A percentile compares a stretch with the other conserved stretches of the same genome.
Conservation (phyloP, 1,140 invertebrate genomes). For the Chrysopa pallens region DNA sequence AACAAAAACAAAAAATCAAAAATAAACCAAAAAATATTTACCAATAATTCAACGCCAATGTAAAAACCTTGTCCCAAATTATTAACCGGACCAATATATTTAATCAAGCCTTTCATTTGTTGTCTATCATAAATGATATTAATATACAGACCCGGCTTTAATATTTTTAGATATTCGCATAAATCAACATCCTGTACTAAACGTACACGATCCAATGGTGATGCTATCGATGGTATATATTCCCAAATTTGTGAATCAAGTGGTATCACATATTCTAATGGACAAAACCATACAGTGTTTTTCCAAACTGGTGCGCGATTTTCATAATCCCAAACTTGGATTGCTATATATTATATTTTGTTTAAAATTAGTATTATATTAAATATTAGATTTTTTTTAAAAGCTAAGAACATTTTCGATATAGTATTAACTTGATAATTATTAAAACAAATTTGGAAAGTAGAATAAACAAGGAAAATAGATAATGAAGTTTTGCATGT, state of each 20-base stretch:
- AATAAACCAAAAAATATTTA: constrained; percentile 16
- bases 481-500: no score
- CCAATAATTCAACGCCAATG: constrained; percentile 34
- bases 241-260: constrained; percentile 25
- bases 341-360: neutral
- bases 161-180: constrained; percentile 22
- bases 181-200: constrained; percentile 24
- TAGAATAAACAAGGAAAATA: no score
- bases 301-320: constrained; percentile 12
- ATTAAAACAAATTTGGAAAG: no score
- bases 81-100: constrained; percentile 29
- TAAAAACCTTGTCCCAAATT: constrained; percentile 30
- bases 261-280: constrained; percentile 14
- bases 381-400: no score
- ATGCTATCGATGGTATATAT: constrained; percentile 25
- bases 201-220: constrained; percentile 26
- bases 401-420: no score
- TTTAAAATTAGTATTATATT: no score
- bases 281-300: constrained; percentile 22
- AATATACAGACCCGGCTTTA: constrained; percentile 18
- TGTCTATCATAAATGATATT: constrained; percentile 16
- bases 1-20: no score
- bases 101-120: constrained; percentile 23
- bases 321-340: constrained; percentile 11
- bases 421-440: no score